A percentile compares a stretch with the other conserved stretches of the same genome.
Evolutionary conservation across 1,140 invertebrate genomes (phyloP).

Genomic region (Conus betulinus): DNA sequence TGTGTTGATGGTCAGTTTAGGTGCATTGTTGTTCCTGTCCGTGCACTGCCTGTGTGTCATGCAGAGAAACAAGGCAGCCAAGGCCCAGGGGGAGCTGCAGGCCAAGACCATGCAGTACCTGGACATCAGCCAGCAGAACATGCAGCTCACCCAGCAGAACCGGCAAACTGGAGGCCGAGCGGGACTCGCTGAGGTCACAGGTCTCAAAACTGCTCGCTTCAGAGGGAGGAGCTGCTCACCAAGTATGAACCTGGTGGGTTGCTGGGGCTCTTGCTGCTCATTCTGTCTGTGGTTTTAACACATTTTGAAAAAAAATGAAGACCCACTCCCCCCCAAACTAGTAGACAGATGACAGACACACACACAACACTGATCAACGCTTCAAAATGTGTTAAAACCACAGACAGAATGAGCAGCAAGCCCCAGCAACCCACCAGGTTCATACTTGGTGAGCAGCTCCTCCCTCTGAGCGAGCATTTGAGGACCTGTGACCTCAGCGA

Average conservation of each 20-base stretch:
- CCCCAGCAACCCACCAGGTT: conserved; percentile 27
- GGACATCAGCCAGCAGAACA: conserved; percentile 26
- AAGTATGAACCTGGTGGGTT: conserved; percentile 42
- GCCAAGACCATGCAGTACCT: conserved; percentile 30
- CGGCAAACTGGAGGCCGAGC: background rate
- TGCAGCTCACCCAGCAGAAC: conserved; percentile 11
- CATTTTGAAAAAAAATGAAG: background rate
- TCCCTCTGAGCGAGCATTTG: conserved; percentile 22
- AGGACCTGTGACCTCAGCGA: conserved; percentile 3
- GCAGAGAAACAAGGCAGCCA: conserved; percentile 16
- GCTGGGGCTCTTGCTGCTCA: background rate
- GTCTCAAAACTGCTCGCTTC: conserved; percentile 3
- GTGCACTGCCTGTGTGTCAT: too few relatives aligned
- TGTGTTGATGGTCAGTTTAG: too few relatives aligned
- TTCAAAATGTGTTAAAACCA: background rate
- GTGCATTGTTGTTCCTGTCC: too few relatives aligned
- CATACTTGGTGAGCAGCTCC: conserved; percentile 39
- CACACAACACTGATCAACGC: background rate
- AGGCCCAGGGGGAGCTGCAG: conserved; percentile 15
- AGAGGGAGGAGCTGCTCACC: conserved; percentile 36
- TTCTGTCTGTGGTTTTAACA: background rate
- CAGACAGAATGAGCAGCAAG: background rate
- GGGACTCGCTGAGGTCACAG: conserved; percentile 6
- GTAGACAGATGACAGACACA: too few relatives aligned
- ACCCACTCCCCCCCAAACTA: too few relatives aligned